Evolutionary conservation across 2,113 vertebrate genomes (phyloP).

Genomic region (Sporophila hypoxantha): DNA sequence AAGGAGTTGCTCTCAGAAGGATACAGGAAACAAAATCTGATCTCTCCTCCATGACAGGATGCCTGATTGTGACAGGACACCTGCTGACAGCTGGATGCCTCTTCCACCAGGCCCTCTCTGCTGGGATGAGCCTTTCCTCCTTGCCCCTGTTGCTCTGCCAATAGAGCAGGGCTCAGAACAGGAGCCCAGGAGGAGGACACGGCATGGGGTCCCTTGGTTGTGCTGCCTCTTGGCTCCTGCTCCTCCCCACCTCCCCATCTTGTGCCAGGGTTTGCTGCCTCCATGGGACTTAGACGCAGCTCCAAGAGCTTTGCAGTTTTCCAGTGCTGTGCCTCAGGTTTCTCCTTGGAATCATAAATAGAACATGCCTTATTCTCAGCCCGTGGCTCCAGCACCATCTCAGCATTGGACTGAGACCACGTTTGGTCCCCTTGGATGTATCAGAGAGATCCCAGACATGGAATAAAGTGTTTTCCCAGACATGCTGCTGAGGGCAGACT

Average conservation of each 20-base stretch:
- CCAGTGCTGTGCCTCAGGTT: background rate
- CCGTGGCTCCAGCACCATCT: background rate
- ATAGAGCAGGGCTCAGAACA: background rate
- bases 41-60: background rate
- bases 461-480: constrained; percentile 7
- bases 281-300: background rate
- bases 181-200: background rate
- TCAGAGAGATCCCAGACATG: background rate
- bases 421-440: background rate
- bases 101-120: background rate
- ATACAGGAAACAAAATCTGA: background rate
- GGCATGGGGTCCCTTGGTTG: accelerated
- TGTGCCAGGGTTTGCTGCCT: background rate
- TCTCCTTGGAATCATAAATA: background rate
- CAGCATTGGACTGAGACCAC: accelerated
- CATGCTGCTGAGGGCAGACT: background rate
- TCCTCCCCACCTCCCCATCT: background rate
- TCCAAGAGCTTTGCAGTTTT: background rate
- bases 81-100: background rate
- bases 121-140: background rate
- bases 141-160: accelerated
- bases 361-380: background rate
- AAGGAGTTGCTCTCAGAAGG: background rate
- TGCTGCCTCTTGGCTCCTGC: background rate
- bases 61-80: background rate